These are phyloP conservation scores for Eubasilissa splendida DNA, from an alignment of 2,888 invertebrate species.

Conservation along the genomic window DNA sequence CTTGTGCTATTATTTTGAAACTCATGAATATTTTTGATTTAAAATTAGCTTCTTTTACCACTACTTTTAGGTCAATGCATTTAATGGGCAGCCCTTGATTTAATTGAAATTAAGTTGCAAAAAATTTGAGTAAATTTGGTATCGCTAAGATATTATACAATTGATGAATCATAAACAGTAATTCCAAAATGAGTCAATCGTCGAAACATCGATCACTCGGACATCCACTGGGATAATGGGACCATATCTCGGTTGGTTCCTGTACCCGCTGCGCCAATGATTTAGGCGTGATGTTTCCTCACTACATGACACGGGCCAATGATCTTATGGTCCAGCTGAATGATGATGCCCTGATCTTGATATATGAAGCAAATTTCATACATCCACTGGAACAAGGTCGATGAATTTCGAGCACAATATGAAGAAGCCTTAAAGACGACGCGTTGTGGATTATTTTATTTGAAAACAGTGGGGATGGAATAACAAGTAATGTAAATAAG, in stretches of 20 bases:
- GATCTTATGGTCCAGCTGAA: constrained; percentile 39
- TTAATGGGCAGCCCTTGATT: no score
- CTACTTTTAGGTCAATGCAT: no score
- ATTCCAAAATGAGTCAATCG: constrained; percentile 11
- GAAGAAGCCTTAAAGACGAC: constrained; percentile 23
- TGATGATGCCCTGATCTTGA: constrained; percentile 38
- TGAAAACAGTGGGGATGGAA: not conserved
- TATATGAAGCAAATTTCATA: constrained; percentile 28
- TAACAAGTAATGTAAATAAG: not conserved
- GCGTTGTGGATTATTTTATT: not conserved
- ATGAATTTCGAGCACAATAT: constrained; percentile 32
- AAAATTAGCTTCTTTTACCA: no score
- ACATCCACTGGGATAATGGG: constrained; percentile 30
- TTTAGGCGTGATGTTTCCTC: constrained; percentile 48
- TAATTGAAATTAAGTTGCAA: no score
- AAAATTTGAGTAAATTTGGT: no score
- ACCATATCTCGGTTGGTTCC: constrained; percentile 21
- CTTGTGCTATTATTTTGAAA: no score
- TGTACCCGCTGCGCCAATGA: constrained; percentile 49
- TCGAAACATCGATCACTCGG: constrained; percentile 23
- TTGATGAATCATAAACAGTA: no score
- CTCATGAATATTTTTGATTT: no score
- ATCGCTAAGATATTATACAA: no score
- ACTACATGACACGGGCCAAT: constrained; percentile 45
- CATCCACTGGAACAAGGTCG: constrained; percentile 30